Conservation (phyloP, 2,797 vertebrate genomes). For the Macroramphosus scolopax region DNA sequence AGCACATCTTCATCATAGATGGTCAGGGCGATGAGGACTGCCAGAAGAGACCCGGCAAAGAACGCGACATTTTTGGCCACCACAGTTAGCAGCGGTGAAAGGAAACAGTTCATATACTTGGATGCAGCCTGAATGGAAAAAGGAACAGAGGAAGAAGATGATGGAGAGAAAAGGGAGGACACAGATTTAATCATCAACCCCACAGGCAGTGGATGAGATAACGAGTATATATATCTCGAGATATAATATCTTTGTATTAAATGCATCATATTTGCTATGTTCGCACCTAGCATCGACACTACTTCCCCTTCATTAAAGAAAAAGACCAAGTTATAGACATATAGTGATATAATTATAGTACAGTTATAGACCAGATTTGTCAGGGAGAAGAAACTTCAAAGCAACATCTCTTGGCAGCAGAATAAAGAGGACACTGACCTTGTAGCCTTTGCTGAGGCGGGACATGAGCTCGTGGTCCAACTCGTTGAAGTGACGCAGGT, state of each 20-base stretch:
- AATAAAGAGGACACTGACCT: constrained; percentile 56
- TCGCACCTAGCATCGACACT: neutral
- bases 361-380: neutral
- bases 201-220: no score
- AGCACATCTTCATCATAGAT: constrained; percentile 97
- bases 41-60: constrained; percentile 95
- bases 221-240: no score
- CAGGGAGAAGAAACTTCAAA: neutral
- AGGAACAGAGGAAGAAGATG: neutral
- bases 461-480: constrained; percentile 97
- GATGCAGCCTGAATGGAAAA: constrained; percentile 80
- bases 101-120: constrained; percentile 99
- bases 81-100: constrained; percentile 91
- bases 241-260: no score
- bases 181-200: constrained; percentile 10
- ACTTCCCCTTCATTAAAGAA: no score
- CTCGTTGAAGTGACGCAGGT: constrained; percentile 97
- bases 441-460: constrained; percentile 95
- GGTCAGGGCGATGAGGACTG: constrained; percentile 95
- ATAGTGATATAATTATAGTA: no score
- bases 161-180: no score
- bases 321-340: no score
- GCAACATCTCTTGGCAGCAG: neutral
- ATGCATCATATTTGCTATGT: no score
- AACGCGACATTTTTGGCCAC: constrained; percentile 96